A percentile compares a stretch with the other conserved stretches of the same genome.
Conservation (phyloP, 2,888 invertebrate species). For the Pristionchus exspectatus region DNA sequence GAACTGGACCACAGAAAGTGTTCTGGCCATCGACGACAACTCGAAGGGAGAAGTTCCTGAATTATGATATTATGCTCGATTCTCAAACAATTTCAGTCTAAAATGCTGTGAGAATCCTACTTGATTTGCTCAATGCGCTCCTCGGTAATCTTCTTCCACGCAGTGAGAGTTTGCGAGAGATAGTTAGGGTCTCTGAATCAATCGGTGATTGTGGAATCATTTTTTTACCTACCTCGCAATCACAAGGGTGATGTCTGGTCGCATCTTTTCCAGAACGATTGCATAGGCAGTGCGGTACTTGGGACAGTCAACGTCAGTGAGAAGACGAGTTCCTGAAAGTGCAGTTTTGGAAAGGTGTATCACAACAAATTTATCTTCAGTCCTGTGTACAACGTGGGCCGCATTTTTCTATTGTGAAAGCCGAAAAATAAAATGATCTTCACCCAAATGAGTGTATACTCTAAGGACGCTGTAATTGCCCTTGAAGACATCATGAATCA, state of each 20-base stretch:
- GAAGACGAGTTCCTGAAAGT: constrained; percentile 2
- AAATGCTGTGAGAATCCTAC: background rate
- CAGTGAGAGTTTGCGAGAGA: background rate
- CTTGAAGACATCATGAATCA: constrained; percentile 31
- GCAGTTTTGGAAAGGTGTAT: background rate
- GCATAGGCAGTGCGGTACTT: constrained; percentile 20
- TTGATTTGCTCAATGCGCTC: background rate
- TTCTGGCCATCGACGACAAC: constrained; percentile 22
- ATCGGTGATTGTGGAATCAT: background rate
- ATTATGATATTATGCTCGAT: background rate
- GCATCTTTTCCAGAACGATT: constrained; percentile 8
- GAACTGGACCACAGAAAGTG: background rate
- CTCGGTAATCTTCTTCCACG: background rate
- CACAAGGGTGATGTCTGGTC: background rate
- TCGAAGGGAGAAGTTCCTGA: background rate
- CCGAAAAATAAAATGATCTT: background rate
- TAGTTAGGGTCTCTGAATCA: background rate
- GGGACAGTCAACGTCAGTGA: constrained; percentile 17
- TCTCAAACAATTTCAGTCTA: background rate
- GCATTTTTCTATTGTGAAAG: too few species aligned
- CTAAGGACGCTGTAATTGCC: background rate
- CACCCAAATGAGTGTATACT: constrained; percentile 36
- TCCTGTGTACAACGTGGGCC: too few species aligned
- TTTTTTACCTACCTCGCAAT: background rate
- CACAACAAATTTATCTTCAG: too few species aligned